Evolutionary conservation across 1,140 invertebrate genomes (phyloP), one percentile per base, ranked within the genome.

Genomic region (Drosophila ficusphila): DNA sequence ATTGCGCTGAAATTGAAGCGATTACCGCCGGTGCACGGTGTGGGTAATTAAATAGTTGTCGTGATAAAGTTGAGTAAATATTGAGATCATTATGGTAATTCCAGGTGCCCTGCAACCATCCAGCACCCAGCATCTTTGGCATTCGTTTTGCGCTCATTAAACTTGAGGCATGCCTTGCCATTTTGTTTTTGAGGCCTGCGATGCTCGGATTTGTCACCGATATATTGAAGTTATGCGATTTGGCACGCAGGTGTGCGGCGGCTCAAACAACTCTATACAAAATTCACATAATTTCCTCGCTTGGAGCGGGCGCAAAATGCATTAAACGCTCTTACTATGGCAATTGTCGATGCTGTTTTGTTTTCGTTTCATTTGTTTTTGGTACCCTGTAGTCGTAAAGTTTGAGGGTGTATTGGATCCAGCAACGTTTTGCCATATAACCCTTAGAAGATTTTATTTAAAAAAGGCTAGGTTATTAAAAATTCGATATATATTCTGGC

Each of bases 81-180:
- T 88, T 88, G 82, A 88, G 82, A 88, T 88, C 82, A 88, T 88
- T 88, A 88, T 88, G 82, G 73, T 88, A 88, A 88, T 88, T 72
- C 73, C 16, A 36, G 34, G 33, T 68, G 78, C 76, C 71, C 60
- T 74, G 62, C 36, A 69, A 67, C 75, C 48, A 52, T 62, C 42
- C 38, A 18, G 56, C 56, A 14, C 19, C 12, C 44, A 38, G 61
- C 77, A 57, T 81, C 82, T 82, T 61, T 73, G 73, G 72, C 81
- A 85, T 70, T 56, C 77, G 69, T 73, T 61, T 70, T 58, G 46
- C 64, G 67, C 65, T 72, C 75, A 83, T 78, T 86, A 79, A 86
- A 81, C 81, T 79, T 46, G 81, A 85, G 61, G 75, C 72, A 56
- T 54, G 31, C 39, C 29, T 36, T 53, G 12, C 25, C n/a, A 23